phyloP scores from a whole-genome alignment of 2,797 vertebrate genomes.

The Arnoldichthys spilopterus region DNA sequence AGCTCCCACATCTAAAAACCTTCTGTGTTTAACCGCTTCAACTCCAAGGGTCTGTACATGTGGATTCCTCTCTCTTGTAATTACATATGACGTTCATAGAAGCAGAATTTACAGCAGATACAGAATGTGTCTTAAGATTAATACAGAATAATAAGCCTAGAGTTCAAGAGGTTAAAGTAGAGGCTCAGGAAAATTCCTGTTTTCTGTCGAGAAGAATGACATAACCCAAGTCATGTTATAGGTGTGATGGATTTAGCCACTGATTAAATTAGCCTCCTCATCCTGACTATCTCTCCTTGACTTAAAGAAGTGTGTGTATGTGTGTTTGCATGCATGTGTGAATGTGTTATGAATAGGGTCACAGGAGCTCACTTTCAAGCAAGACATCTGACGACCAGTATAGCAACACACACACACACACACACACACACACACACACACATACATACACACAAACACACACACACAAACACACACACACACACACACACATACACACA shows the following conservation, averaged over 20 bases:
- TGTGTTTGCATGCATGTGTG: slow-evolving; percentile 13
- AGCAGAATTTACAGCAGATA: not conserved
- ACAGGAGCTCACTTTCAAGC: slow-evolving; percentile 6
- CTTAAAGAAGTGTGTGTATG: not conserved
- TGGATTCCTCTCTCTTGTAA: too few relatives aligned
- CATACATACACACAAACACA: too few relatives aligned
- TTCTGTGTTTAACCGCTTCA: not conserved
- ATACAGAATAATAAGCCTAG: not conserved
- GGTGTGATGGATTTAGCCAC: slow-evolving; percentile 32
- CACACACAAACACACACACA: too few relatives aligned
- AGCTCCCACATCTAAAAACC: not conserved
- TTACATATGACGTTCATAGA: too few relatives aligned
- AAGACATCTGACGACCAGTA: slow-evolving; percentile 7
- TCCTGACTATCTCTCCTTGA: not conserved
- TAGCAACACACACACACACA: slow-evolving; percentile 22
- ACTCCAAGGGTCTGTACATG: too few relatives aligned
- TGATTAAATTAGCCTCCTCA: slow-evolving; percentile 28
- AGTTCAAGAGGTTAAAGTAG: not conserved
- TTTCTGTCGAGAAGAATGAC: slow-evolving; percentile 2
- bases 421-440: too few relatives aligned
- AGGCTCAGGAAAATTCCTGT: not conserved
- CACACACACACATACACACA: slow-evolving; percentile 29
- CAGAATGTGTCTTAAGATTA: not conserved
- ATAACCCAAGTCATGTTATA: slow-evolving; percentile 33
- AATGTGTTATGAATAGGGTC: slow-evolving; percentile 46